phyloP scores from a whole-genome alignment of 2,888 invertebrate genomes.

The Mythimna ferrago region DNA sequence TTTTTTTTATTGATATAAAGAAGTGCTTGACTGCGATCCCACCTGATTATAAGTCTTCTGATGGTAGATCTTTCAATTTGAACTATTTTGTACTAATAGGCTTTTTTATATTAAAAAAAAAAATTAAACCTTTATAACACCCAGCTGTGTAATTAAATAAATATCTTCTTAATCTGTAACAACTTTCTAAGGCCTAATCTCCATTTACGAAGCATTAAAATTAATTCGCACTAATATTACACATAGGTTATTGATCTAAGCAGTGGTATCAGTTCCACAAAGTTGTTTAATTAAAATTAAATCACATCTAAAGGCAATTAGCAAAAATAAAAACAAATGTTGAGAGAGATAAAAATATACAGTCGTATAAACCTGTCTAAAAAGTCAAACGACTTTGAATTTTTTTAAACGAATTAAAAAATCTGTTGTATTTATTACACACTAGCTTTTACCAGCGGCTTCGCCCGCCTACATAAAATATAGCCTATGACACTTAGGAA shows the following conservation, averaged over 20 bases:
- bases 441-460: no score
- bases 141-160: not conserved
- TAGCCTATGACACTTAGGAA: no score
- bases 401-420: no score
- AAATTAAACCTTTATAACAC: not conserved
- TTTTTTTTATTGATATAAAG: no score
- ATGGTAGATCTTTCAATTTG: no score
- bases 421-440: no score
- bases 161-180: not conserved
- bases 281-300: constrained; percentile 24
- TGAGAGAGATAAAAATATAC: not conserved
- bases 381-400: no score
- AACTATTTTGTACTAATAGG: no score
- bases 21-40: no score
- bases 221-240: not conserved
- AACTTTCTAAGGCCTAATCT: not conserved
- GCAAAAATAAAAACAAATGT: not conserved
- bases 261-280: constrained; percentile 3
- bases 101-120: not conserved
- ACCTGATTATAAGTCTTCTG: no score
- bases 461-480: no score
- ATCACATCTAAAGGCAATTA: not conserved
- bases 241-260: constrained; percentile 14
- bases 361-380: not conserved
- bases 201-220: not conserved